phyloP scores from a whole-genome alignment of 2,888 invertebrate genomes.

The Lepidochitona cinerea region DNA sequence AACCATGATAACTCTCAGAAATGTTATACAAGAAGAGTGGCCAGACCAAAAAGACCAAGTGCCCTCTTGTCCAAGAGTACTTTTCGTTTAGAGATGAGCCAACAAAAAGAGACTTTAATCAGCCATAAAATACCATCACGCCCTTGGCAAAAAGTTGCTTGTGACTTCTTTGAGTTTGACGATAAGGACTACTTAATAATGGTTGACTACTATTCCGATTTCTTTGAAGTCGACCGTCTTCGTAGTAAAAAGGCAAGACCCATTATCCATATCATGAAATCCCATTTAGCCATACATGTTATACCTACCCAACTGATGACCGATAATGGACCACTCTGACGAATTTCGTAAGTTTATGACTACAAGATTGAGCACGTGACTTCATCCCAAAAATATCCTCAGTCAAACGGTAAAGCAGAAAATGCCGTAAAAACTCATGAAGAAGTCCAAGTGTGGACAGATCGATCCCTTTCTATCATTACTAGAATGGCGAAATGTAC shows the following conservation, averaged over 20 bases:
- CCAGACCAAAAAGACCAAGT: no score
- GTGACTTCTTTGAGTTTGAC: slow-evolving; percentile 9
- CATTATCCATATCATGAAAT: slow-evolving; percentile 12
- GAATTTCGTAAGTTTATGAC: no score
- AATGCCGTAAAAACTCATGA: neutral
- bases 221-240: slow-evolving; percentile 16
- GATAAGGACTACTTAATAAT: slow-evolving; percentile 7
- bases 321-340: slow-evolving; percentile 15
- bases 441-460: no score
- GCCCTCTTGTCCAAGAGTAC: no score
- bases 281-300: slow-evolving; percentile 12
- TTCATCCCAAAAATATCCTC: neutral
- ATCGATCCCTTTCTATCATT: slow-evolving; percentile 8
- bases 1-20: no score
- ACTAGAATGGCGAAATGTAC: slow-evolving; percentile 6
- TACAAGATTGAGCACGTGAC: no score
- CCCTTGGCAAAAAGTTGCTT: slow-evolving; percentile 12
- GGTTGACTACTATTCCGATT: slow-evolving; percentile 12
- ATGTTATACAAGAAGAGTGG: no score
- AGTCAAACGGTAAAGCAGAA: neutral
- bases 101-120: slow-evolving; percentile 6
- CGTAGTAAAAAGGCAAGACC: neutral
- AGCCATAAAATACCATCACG: neutral
- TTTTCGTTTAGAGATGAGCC: no score
- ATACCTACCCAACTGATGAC: neutral